phyloP scores from a whole-genome alignment of 1,140 invertebrate species.

The Anagrus nilaparvatae region DNA sequence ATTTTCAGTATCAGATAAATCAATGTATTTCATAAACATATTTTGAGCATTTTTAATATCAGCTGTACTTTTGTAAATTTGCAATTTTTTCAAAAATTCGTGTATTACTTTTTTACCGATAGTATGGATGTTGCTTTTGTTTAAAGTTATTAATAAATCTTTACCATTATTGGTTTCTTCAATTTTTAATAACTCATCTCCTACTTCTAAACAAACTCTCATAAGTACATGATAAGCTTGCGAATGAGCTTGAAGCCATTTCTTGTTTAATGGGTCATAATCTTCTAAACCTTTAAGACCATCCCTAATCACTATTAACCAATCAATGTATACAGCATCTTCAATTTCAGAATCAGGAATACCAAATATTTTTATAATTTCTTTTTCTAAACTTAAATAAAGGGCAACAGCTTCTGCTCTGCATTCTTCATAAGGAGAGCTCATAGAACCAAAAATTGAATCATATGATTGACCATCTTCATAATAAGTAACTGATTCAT shows the following conservation, averaged over 20 bases:
- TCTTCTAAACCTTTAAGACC: slow-evolving; percentile 82
- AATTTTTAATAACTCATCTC: slow-evolving; percentile 68
- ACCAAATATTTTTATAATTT: slow-evolving; percentile 82
- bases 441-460: slow-evolving; percentile 77
- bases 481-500: slow-evolving; percentile 57
- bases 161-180: slow-evolving; percentile 64
- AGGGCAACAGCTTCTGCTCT: slow-evolving; percentile 89
- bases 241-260: slow-evolving; percentile 85
- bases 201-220: slow-evolving; percentile 77
- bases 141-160: slow-evolving; percentile 68
- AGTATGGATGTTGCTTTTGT: slow-evolving; percentile 67
- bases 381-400: slow-evolving; percentile 66
- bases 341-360: slow-evolving; percentile 64
- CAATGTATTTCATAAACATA: slow-evolving; percentile 74
- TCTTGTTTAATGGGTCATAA: slow-evolving; percentile 74
- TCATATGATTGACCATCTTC: slow-evolving; percentile 83
- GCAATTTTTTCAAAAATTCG: slow-evolving; percentile 59
- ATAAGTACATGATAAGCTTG: slow-evolving; percentile 83
- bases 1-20: slow-evolving; percentile 53
- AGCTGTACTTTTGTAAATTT: slow-evolving; percentile 80
- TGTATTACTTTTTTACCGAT: slow-evolving; percentile 79
- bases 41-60: slow-evolving; percentile 60
- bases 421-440: slow-evolving; percentile 89
- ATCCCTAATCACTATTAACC: slow-evolving; percentile 77
- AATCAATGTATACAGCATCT: slow-evolving; percentile 84